Conservation (phyloP, 2,113 vertebrate genomes). For the Petroica traversi region DNA sequence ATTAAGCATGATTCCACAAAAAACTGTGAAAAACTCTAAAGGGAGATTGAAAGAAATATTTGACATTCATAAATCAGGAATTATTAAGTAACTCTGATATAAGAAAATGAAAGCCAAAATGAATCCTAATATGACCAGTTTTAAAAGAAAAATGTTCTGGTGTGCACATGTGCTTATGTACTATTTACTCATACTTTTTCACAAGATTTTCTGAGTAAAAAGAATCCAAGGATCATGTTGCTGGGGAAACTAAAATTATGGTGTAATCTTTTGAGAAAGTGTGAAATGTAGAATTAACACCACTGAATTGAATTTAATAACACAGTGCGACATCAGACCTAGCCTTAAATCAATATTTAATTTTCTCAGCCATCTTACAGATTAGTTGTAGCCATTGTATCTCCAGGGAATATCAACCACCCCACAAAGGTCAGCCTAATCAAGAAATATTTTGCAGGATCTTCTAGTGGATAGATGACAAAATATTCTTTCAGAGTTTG, state of each 20-base stretch:
- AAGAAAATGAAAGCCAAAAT: background rate
- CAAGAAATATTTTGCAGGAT: slow-evolving; percentile 5
- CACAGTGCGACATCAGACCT: slow-evolving; percentile 35
- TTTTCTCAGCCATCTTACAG: slow-evolving; percentile 65
- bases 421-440: background rate
- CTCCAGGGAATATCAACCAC: slow-evolving; percentile 19
- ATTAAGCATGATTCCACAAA: background rate
- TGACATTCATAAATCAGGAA: background rate
- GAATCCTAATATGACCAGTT: background rate
- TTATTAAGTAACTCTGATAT: background rate
- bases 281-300: slow-evolving; percentile 71
- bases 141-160: background rate
- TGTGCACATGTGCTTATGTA: accelerated
- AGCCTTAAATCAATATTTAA: slow-evolving; percentile 75
- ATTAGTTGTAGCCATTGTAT: slow-evolving; percentile 34
- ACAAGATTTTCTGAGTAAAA: background rate
- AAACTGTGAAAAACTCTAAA: background rate
- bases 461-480: background rate
- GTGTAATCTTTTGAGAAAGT: slow-evolving; percentile 55
- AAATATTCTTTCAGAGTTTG: background rate
- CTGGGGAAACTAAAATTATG: slow-evolving; percentile 56
- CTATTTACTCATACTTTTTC: slow-evolving; percentile 24
- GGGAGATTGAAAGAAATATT: background rate
- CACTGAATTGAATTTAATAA: slow-evolving; percentile 67
- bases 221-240: background rate